phyloP scores from a whole-genome alignment of 2,113 vertebrate genomes.

The Corvus cornix region DNA sequence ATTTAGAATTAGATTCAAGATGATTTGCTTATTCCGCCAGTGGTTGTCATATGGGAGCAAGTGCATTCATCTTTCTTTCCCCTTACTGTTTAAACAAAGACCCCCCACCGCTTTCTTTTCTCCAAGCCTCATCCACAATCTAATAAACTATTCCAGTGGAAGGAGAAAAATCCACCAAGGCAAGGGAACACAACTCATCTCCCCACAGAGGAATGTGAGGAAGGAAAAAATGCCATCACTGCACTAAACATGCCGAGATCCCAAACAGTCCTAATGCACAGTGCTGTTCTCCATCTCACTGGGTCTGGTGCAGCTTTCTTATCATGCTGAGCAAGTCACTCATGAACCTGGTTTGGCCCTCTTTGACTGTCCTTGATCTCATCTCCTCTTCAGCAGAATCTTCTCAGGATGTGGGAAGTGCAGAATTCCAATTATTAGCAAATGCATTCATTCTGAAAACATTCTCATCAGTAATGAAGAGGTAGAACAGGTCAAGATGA shows the following conservation, averaged over 20 bases:
- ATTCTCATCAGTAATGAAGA: background rate
- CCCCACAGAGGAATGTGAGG: background rate
- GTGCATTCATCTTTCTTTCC: constrained; percentile 23
- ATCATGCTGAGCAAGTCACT: background rate
- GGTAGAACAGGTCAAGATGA: background rate
- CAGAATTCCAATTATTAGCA: background rate
- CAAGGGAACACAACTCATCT: background rate
- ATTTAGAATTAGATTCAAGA: constrained; percentile 42
- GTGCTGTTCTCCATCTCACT: background rate
- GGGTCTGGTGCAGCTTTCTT: background rate
- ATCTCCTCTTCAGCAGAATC: background rate
- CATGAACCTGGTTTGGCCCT: background rate
- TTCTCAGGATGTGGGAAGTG: background rate
- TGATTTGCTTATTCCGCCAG: background rate
- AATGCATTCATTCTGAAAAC: background rate
- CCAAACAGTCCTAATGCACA: background rate
- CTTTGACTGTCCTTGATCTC: background rate
- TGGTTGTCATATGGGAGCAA: background rate
- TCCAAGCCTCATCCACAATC: background rate
- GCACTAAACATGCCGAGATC: background rate
- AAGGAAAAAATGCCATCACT: background rate
- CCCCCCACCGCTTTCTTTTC: constrained; percentile 8
- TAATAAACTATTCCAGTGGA: constrained; percentile 4
- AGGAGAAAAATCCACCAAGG: background rate
- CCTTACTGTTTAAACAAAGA: constrained; percentile 36